These are phyloP conservation scores for Takifugu ocellatus DNA, from an alignment of 2,797 vertebrate species.

Conservation along the genomic window DNA sequence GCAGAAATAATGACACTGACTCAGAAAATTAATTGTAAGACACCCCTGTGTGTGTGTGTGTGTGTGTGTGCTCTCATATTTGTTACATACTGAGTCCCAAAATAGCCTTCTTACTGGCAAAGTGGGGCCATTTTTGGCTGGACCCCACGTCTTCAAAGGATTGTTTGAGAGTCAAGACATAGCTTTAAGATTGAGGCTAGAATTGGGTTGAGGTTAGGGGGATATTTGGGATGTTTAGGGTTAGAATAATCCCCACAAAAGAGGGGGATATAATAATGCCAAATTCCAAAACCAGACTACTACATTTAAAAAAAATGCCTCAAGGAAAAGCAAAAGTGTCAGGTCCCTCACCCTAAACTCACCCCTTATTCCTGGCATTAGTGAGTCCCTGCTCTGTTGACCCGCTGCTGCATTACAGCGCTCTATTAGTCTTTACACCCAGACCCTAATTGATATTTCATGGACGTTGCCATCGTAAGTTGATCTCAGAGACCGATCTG, in stretches of 20 bases:
- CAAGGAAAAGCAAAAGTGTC: neutral
- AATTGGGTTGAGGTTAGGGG: too few species aligned
- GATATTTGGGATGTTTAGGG: too few species aligned
- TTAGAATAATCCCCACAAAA: too few species aligned
- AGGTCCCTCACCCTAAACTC: constrained; percentile 11
- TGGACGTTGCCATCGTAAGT: constrained; percentile 51
- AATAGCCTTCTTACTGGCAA: too few species aligned
- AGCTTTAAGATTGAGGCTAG: too few species aligned
- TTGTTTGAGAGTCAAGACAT: neutral
- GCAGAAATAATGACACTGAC: constrained; percentile 34
- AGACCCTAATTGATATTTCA: constrained; percentile 78
- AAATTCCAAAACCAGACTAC: neutral
- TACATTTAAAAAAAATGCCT: too few species aligned
- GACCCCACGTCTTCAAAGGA: neutral
- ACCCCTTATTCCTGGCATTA: constrained; percentile 43
- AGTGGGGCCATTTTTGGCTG: too few species aligned
- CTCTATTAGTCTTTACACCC: constrained; percentile 57
- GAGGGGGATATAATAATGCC: neutral
- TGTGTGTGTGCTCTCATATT: constrained; percentile 3
- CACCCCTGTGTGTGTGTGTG: constrained; percentile 6
- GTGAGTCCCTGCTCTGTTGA: constrained; percentile 57
- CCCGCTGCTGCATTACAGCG: constrained; percentile 51
- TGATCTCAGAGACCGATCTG: constrained; percentile 24
- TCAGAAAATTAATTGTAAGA: constrained; percentile 27
- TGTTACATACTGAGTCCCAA: neutral